Base-by-base conservation (phyloP, 2,888 invertebrate genomes). In the Cephonodes hylas region DNA sequence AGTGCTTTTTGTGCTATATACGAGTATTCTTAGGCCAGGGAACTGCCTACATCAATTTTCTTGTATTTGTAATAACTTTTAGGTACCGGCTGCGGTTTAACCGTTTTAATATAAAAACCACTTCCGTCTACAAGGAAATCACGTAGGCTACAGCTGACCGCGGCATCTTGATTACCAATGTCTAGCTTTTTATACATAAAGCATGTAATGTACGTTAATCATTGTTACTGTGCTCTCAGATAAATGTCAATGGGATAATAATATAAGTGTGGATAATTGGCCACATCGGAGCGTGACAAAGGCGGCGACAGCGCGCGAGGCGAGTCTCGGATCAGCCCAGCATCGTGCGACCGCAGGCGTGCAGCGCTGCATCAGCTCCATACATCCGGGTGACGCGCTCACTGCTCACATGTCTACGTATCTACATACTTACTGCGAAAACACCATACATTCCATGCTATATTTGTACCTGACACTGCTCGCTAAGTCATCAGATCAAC, bases 381-480 rank as follows among this genome's bases (percentile, higher is more conserved):
- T 59, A 63, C 66, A 74, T 73, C 75, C 73, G 74, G 73, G 70
- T 72, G 67, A 71, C 69, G 68, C 56, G 64, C 58, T 61, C 44
- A 45, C 31, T 2, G 31, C 53, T 53, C 53, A 53, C 46, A 34
- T 38, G 42, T 13, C 8, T 56, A 27, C 34, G 44, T 73, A 42
- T 13, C 8, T 56, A 27, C 34, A 57, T 73, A 69, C 71, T 75
- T 73, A 78, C 76, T 68, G 72, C 75, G 75, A 81, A 77, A 76
- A 74, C 74, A 78, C 61, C 72, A 69, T 63, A 76, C 80, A 85
- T 82, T 74, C 81, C 75, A 69, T 66, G 61, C 75, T 74, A 74
- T 73, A 77, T 77, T 68, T 66, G 76, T 68, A 69, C 60, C 64
- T 64, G 69, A 68, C 70, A 73, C 64, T 56, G 64, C 61, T 66